Percentiles rank a stretch among this genome's conserved stretches.
Evolutionary conservation across 2,888 invertebrate species (phyloP).

Genomic region (Lamellibrachia satsuma): DNA sequence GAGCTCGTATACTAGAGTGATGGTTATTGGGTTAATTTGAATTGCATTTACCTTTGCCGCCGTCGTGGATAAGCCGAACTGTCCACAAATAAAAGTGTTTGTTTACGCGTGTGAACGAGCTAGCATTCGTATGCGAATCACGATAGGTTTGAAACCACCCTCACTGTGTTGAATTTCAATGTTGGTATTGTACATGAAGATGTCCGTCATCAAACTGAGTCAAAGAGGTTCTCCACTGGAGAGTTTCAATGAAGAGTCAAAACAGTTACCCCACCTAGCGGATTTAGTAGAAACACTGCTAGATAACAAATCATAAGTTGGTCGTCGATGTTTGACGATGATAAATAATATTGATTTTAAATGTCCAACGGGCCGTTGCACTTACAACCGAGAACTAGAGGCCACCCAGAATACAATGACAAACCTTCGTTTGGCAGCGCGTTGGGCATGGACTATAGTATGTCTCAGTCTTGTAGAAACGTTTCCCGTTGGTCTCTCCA

Average conservation of each 20-base stretch:
- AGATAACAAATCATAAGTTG: not conserved
- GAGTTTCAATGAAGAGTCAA: not conserved
- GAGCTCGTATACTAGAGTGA: slow-evolving; percentile 28
- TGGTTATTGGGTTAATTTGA: not conserved
- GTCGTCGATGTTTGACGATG: too few species aligned
- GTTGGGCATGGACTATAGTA: too few species aligned
- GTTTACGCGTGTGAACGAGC: not conserved
- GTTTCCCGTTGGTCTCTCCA: too few species aligned
- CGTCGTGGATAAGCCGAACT: not conserved
- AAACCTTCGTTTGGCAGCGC: too few species aligned
- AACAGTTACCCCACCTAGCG: slow-evolving; percentile 10
- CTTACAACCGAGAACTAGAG: too few species aligned
- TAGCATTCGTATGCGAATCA: not conserved
- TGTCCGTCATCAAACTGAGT: not conserved
- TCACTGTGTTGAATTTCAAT: not conserved
- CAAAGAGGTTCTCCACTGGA: not conserved
- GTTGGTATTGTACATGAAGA: not conserved
- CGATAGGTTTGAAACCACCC: not conserved
- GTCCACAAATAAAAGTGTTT: not conserved
- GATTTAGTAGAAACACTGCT: not conserved
- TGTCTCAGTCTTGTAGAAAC: too few species aligned
- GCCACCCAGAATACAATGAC: too few species aligned
- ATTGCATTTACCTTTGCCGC: not conserved
- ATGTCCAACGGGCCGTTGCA: too few species aligned
- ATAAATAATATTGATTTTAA: too few species aligned